phyloP scores from a whole-genome alignment of 2,797 vertebrate genomes.

The Karalla daura region DNA sequence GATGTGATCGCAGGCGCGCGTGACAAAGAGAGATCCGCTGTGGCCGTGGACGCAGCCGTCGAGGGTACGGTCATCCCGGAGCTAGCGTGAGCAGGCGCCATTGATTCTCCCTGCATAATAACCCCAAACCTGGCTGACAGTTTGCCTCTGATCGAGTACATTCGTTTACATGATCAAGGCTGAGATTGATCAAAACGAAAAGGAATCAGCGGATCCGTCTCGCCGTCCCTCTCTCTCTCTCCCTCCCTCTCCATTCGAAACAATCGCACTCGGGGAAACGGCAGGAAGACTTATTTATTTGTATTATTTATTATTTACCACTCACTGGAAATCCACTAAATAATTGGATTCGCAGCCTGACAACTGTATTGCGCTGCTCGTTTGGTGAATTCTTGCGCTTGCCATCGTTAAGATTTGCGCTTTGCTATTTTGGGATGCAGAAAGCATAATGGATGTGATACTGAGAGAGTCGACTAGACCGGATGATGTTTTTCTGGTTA shows the following conservation, averaged over 20 bases:
- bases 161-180: constrained; percentile 28
- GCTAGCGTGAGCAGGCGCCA: constrained; percentile 6
- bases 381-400: too few species aligned
- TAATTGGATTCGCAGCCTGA: too few species aligned
- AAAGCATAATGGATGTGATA: too few species aligned
- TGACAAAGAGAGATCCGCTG: constrained; percentile 62
- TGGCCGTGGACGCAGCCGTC: constrained; percentile 28
- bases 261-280: not conserved
- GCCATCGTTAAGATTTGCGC: too few species aligned
- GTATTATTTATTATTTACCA: too few species aligned
- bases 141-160: constrained; percentile 5
- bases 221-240: not conserved
- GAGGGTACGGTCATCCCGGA: constrained; percentile 5
- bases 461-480: too few species aligned
- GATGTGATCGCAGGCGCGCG: constrained; percentile 13
- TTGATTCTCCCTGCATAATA: constrained; percentile 15
- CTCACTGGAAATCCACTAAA: too few species aligned
- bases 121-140: not conserved
- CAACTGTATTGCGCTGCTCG: too few species aligned
- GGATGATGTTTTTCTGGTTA: too few species aligned
- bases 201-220: constrained; percentile 3
- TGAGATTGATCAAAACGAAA: constrained; percentile 22
- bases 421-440: too few species aligned
- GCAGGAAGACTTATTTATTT: too few species aligned
- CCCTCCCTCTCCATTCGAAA: not conserved